These are phyloP conservation scores for Drosophila mettleri DNA, from an alignment of 2,888 invertebrate species.

Conservation along the genomic window DNA sequence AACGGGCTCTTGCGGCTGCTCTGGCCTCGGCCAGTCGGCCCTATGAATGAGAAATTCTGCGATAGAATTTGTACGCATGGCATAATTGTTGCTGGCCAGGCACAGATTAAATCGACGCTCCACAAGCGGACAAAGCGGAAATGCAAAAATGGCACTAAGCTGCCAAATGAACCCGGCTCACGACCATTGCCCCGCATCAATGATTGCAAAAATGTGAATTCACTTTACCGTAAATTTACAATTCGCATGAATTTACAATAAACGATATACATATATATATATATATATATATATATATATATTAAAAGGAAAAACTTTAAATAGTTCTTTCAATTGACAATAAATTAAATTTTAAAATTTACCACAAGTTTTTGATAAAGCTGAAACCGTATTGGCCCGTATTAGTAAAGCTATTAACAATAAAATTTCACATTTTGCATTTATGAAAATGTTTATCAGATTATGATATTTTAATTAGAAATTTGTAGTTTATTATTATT, in stretches of 20 bases:
- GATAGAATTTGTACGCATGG: slow-evolving; percentile 69
- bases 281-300: no score
- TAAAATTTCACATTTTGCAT: slow-evolving; percentile 4
- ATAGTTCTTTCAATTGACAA: slow-evolving; percentile 1
- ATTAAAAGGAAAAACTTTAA: neutral
- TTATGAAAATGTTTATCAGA: neutral
- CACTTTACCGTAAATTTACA: slow-evolving; percentile 62
- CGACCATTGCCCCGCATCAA: slow-evolving; percentile 40
- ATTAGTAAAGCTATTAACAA: slow-evolving; percentile 15
- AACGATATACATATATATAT: neutral
- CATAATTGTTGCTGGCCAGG: slow-evolving; percentile 65
- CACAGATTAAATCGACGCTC: slow-evolving; percentile 66
- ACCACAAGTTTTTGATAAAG: slow-evolving; percentile 22
- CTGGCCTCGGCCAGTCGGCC: slow-evolving; percentile 17
- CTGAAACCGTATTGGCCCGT: neutral
- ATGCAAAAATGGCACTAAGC: slow-evolving; percentile 54
- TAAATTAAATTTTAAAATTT: slow-evolving; percentile 40
- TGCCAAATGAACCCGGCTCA: slow-evolving; percentile 58
- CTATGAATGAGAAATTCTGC: slow-evolving; percentile 68
- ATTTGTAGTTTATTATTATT: no score
- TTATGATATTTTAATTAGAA: neutral
- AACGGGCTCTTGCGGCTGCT: slow-evolving; percentile 44
- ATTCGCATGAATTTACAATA: slow-evolving; percentile 27
- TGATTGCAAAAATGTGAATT: slow-evolving; percentile 49
- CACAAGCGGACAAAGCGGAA: slow-evolving; percentile 49